phyloP scores from a whole-genome alignment of 2,113 vertebrate genomes.

The Gasterosteus aculeatus region DNA sequence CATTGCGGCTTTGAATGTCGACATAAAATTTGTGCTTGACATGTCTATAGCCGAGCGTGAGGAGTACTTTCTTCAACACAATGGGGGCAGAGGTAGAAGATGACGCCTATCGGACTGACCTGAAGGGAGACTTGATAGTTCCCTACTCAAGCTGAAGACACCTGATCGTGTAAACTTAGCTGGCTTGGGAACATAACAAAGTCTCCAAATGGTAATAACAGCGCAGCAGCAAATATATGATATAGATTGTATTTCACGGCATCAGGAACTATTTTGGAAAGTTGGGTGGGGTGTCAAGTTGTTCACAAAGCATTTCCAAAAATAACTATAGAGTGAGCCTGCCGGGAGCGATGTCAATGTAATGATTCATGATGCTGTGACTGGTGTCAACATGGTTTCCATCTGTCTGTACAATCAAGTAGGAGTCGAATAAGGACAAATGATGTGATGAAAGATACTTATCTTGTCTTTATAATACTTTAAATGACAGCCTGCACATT shows the following conservation, averaged over 20 bases:
- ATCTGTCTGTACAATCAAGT: conserved; percentile 49
- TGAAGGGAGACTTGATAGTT: conserved; percentile 25
- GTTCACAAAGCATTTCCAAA: conserved; percentile 52
- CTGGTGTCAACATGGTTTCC: conserved; percentile 69
- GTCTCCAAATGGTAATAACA: not conserved
- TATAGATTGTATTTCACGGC: conserved; percentile 20
- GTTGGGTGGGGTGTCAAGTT: conserved; percentile 49
- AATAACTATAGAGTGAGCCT: conserved; percentile 44
- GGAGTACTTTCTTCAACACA: conserved; percentile 26
- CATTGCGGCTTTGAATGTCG: conserved; percentile 74
- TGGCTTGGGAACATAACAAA: conserved; percentile 19
- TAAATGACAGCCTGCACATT: not conserved
- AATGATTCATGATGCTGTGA: conserved; percentile 52
- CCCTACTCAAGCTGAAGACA: conserved; percentile 42
- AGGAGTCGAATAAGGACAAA: conserved; percentile 42
- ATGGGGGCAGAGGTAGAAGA: conserved; percentile 14
- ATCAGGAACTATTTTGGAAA: conserved; percentile 43
- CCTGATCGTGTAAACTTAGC: conserved; percentile 11
- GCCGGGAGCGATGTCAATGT: conserved; percentile 58
- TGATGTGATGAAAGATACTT: conserved; percentile 23
- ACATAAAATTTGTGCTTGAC: conserved; percentile 68
- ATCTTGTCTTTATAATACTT: conserved; percentile 5
- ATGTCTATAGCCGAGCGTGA: conserved; percentile 53
- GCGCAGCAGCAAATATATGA: conserved; percentile 1
- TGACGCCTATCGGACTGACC: conserved; percentile 4